These are phyloP conservation scores for Tenthredo amoena DNA, from an alignment of 2,888 invertebrate genomes.

Conservation along the genomic window DNA sequence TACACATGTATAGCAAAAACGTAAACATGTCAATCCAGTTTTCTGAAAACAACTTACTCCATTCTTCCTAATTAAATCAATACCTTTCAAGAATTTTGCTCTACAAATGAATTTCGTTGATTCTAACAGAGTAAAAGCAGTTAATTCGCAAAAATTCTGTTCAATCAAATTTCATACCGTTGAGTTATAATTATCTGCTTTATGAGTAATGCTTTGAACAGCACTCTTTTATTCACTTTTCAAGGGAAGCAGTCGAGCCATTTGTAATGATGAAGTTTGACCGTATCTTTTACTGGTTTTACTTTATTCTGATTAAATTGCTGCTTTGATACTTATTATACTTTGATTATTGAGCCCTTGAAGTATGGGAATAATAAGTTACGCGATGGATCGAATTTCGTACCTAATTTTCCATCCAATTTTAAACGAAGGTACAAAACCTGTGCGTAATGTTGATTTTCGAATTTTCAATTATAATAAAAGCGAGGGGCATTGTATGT, in stretches of 20 bases:
- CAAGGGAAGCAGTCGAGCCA: neutral
- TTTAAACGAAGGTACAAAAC: neutral
- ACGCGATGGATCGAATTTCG: neutral
- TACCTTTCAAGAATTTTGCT: neutral
- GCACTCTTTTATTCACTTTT: neutral
- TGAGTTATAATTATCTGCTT: too few species aligned
- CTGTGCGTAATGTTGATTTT: neutral
- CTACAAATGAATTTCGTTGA: neutral
- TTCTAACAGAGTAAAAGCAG: too few species aligned
- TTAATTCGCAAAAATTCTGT: neutral
- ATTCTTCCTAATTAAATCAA: neutral
- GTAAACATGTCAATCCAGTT: neutral
- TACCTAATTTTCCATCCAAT: neutral
- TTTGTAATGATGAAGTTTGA: neutral
- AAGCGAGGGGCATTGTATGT: neutral
- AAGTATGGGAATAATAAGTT: neutral
- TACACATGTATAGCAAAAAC: too few species aligned
- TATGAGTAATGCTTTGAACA: neutral
- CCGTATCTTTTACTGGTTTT: neutral
- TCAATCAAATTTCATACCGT: neutral
- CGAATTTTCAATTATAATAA: conserved; percentile 15
- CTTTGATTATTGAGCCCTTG: neutral
- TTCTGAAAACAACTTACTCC: neutral
- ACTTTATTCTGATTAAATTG: neutral
- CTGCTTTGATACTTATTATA: neutral